Percentiles rank a stretch among this genome's conserved stretches.
Conservation (phyloP, 2,113 vertebrate genomes). For the Erythrocercus mccallii region DNA sequence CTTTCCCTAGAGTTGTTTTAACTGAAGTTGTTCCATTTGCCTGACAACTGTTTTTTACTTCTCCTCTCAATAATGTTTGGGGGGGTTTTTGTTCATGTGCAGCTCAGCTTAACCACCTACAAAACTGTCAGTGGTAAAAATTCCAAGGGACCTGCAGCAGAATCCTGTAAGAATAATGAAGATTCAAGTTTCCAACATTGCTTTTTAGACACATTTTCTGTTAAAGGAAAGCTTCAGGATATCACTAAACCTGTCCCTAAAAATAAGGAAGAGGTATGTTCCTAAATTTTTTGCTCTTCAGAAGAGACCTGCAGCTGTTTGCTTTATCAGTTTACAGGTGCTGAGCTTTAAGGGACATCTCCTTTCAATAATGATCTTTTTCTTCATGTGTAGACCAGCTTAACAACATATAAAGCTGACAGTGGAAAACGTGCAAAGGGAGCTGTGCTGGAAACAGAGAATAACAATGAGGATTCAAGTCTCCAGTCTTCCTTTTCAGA, state of each 20-base stretch:
- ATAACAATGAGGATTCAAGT: neutral
- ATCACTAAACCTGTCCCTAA: neutral
- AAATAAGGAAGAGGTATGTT: constrained; percentile 30
- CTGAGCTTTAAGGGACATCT: neutral
- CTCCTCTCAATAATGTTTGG: neutral
- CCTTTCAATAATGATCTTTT: neutral
- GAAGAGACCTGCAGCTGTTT: neutral
- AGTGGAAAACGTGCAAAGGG: constrained; percentile 3
- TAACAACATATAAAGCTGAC: neutral
- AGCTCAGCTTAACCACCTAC: constrained; percentile 21
- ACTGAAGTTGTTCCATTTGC: neutral
- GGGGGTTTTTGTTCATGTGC: neutral
- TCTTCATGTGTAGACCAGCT: constrained; percentile 8
- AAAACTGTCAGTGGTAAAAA: constrained; percentile 9
- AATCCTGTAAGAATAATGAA: neutral
- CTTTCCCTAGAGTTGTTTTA: neutral
- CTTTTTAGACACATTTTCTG: constrained; percentile 2
- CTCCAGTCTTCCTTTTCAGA: neutral
- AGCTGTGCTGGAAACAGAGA: neutral
- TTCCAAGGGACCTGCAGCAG: neutral
- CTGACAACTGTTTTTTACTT: neutral
- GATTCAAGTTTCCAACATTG: neutral
- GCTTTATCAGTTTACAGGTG: neutral
- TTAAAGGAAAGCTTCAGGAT: constrained; percentile 13
- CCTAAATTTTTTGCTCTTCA: neutral